These are phyloP conservation scores for Diacarnus erythraeanus DNA, from an alignment of 37 sponge, comb jelly and placozoan species.

Conservation along the genomic window DNA sequence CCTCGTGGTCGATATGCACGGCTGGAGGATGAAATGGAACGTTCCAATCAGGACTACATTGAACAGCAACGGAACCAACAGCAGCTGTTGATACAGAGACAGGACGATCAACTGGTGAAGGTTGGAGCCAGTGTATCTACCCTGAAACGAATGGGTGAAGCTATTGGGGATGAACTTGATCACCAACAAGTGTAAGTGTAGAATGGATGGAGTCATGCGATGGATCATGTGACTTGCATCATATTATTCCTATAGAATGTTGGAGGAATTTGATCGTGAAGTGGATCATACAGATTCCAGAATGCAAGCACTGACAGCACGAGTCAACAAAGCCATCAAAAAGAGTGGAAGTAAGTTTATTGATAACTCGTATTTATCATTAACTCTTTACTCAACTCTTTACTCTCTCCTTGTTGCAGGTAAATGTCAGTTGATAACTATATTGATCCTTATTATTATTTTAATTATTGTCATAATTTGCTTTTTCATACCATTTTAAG, in stretches of 20 bases:
- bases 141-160: slow-evolving; percentile 81
- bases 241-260: slow-evolving; percentile 41
- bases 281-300: slow-evolving; percentile 80
- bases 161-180: slow-evolving; percentile 86
- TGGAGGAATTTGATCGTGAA: slow-evolving; percentile 83
- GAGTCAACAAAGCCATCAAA: slow-evolving; percentile 73
- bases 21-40: slow-evolving; percentile 81
- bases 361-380: too few relatives aligned
- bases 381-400: background rate
- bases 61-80: slow-evolving; percentile 77
- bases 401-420: slow-evolving; percentile 51
- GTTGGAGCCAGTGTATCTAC: slow-evolving; percentile 66
- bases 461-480: slow-evolving; percentile 61
- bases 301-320: slow-evolving; percentile 60
- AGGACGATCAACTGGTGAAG: slow-evolving; percentile 78
- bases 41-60: slow-evolving; percentile 88
- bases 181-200: slow-evolving; percentile 75
- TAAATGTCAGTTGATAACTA: slow-evolving; percentile 70
- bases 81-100: slow-evolving; percentile 64
- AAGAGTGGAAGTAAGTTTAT: slow-evolving; percentile 69
- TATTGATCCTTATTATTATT: slow-evolving; percentile 62
- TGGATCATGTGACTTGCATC: background rate
- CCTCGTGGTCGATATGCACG: slow-evolving; percentile 59
- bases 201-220: background rate
- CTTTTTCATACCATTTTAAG: slow-evolving; percentile 70